These are phyloP conservation scores for Pachyramphus minor DNA, from an alignment of 2,113 vertebrate genomes.

Conservation along the genomic window DNA sequence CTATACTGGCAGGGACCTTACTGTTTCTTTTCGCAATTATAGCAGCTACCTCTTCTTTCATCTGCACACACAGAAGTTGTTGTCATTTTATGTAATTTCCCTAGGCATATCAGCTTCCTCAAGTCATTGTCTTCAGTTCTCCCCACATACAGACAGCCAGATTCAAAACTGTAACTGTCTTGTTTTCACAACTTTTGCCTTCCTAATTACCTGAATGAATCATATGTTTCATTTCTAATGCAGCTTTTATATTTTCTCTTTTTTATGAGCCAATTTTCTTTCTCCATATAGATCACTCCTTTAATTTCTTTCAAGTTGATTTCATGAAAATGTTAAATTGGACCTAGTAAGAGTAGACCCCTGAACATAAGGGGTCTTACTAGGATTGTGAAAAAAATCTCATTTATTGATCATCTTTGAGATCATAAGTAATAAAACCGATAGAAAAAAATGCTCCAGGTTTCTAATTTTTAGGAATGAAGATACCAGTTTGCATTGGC, in stretches of 20 bases:
- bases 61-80: background rate
- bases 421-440: background rate
- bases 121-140: background rate
- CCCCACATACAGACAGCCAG: background rate
- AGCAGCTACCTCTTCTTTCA: background rate
- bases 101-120: background rate
- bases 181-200: background rate
- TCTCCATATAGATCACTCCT: background rate
- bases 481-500: background rate
- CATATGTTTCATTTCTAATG: background rate
- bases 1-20: background rate
- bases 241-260: background rate
- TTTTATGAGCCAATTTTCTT: background rate
- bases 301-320: background rate
- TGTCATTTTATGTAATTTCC: background rate
- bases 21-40: background rate
- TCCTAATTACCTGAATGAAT: background rate
- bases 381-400: background rate
- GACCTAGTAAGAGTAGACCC: background rate
- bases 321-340: background rate
- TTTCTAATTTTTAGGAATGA: background rate
- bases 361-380: background rate
- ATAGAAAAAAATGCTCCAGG: background rate
- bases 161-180: background rate
- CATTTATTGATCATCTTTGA: background rate